Evolutionary conservation across 2,797 vertebrate species (phyloP).

Genomic region (Acanthiza pusilla): DNA sequence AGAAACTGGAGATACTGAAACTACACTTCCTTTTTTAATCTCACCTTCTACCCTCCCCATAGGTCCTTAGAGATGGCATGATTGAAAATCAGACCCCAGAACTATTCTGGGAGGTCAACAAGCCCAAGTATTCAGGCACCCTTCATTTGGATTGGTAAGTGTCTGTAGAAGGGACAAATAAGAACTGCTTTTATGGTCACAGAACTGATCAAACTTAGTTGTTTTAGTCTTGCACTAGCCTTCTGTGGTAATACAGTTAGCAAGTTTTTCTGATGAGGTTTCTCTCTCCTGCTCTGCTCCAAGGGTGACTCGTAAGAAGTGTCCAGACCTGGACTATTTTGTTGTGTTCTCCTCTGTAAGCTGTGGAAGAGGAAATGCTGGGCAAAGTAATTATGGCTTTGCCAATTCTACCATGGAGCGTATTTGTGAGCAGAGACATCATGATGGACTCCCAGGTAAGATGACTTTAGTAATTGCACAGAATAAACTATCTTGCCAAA

Average conservation of each 20-base stretch:
- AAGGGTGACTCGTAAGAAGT: slow-evolving; percentile 86
- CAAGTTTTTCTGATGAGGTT: background rate
- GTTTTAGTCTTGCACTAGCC: background rate
- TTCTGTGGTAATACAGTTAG: background rate
- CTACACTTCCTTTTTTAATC: background rate
- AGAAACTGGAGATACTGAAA: background rate
- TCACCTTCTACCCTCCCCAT: background rate
- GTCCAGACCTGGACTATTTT: slow-evolving; percentile 88
- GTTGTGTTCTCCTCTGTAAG: slow-evolving; percentile 96
- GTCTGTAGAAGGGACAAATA: background rate
- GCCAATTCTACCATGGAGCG: slow-evolving; percentile 98
- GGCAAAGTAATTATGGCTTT: slow-evolving; percentile 95
- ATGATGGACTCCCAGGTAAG: slow-evolving; percentile 82
- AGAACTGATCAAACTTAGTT: background rate
- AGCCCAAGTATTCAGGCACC: slow-evolving; percentile 89
- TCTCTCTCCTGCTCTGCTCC: background rate
- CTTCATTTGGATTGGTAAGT: slow-evolving; percentile 88
- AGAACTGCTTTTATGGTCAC: background rate
- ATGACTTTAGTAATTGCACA: background rate
- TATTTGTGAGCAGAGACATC: slow-evolving; percentile 86
- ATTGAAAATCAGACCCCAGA: slow-evolving; percentile 91
- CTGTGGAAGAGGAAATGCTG: slow-evolving; percentile 92
- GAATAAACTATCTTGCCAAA: background rate
- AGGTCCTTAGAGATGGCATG: slow-evolving; percentile 94
- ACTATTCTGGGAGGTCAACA: slow-evolving; percentile 85